Base-by-base conservation (phyloP, 2,113 vertebrate species). In the Pardalotus punctatus region DNA sequence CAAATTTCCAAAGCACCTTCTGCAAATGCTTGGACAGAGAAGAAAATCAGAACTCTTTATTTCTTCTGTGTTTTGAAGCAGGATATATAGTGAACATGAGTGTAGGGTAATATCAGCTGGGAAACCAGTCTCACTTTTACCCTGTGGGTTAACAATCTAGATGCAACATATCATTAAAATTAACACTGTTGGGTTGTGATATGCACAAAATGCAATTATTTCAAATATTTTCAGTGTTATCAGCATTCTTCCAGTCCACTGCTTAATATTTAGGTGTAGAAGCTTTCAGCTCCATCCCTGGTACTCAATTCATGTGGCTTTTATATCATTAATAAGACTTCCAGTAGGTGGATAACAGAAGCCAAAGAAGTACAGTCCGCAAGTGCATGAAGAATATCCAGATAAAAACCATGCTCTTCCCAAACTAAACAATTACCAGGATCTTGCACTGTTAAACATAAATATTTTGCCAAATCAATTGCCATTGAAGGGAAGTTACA, bases 61-160 rank as follows among this genome's bases (percentile, higher is more conserved):
- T 96, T 97, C 67, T 78, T 57, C n/a, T 43, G 14, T 74, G n/a
- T 86, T 92, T 92, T 62, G 40, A 47, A 96, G 88, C 60, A 88
- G 17, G 9, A 67, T 91, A 61, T 93, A 70, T n/a, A 19, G 85
- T 35, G 35, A 56, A 69, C n/a, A 45, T 82, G 78, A 93, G 45
- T 91, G 79, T 64, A 93, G 28, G 33, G 20, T 54, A 93, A 67
- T 80, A 88, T 67, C 48, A 86, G 19, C 47, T 94, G 45, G 56
- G 74, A 95, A 94, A 96, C 24, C 38, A 86, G 47, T 58, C 28
- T 6, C 64, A 81, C 35, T 84, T 91, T 81, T 71, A 96, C 28
- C 27, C 71, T 9, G 1, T 27, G 15, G 33, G 81, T 70, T 96
- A 87, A 40, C 23, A 94, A 66, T 71, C 91, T 91, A 92, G 78